These are phyloP conservation scores for Mycteria americana DNA, from an alignment of 2,797 vertebrate species.

Conservation along the genomic window DNA sequence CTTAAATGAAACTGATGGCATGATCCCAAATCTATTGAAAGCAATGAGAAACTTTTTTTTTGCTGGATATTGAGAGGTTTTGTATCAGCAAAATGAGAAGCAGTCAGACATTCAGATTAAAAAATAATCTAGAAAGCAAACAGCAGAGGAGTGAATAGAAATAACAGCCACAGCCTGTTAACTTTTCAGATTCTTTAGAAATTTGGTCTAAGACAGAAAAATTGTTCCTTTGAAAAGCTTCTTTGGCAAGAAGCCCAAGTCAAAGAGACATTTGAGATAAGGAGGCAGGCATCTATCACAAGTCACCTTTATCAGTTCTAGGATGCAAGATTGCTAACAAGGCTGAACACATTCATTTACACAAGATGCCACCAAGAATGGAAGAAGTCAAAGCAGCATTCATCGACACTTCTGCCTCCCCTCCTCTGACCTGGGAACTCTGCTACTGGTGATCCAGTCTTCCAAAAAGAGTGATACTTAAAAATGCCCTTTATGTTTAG, in stretches of 20 bases:
- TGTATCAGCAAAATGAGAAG: neutral
- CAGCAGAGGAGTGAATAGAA: neutral
- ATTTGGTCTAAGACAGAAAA: neutral
- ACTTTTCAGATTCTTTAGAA: neutral
- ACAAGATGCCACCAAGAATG: neutral
- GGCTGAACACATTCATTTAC: neutral
- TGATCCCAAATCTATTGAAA: neutral
- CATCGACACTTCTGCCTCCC: neutral
- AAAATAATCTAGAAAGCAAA: slow-evolving; percentile 2
- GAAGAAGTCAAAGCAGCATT: neutral
- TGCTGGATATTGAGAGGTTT: neutral
- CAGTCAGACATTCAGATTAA: neutral
- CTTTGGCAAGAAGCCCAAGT: too few species aligned
- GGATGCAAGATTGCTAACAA: neutral
- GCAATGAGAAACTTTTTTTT: neutral
- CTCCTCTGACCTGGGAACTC: neutral
- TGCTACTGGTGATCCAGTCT: neutral
- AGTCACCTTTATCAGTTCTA: slow-evolving; percentile 7
- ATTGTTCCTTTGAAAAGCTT: neutral
- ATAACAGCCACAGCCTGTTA: neutral
- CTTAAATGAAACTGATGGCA: neutral
- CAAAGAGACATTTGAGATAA: slow-evolving; percentile 23
- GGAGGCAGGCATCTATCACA: neutral
- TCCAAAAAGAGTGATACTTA: neutral
- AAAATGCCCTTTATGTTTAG: neutral